Evolutionary conservation across 2,113 vertebrate genomes (phyloP).

Genomic region (Calidris pugnax): DNA sequence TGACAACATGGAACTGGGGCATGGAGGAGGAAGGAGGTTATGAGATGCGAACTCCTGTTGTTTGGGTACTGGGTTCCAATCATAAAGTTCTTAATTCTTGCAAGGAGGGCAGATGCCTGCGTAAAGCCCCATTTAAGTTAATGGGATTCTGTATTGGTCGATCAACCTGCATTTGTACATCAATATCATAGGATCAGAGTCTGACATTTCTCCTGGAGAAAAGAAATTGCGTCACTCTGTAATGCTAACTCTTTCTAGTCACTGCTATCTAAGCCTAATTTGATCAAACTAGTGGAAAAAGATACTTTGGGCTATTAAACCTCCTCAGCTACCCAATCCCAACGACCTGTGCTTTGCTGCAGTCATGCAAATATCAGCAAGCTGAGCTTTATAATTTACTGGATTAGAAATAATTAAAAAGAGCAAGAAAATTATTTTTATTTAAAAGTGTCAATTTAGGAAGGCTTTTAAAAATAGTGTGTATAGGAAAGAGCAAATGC

Average conservation of each 20-base stretch:
- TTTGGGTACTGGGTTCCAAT: neutral
- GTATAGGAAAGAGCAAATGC: constrained; percentile 23
- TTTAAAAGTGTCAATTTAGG: constrained; percentile 9
- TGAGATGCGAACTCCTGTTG: neutral
- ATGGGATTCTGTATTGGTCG: neutral
- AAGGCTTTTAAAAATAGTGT: constrained; percentile 25
- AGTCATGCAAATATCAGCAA: neutral
- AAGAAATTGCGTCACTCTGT: neutral
- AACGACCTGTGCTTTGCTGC: neutral
- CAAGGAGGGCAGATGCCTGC: neutral
- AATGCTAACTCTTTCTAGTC: neutral
- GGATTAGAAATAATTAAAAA: constrained; percentile 16
- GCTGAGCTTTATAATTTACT: neutral
- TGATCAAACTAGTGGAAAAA: neutral
- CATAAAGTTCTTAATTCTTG: neutral
- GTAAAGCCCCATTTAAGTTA: neutral
- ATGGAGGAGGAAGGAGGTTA: neutral
- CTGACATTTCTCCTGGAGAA: neutral
- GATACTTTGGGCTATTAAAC: neutral
- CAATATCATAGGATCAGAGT: neutral
- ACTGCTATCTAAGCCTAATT: neutral
- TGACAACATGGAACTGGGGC: neutral
- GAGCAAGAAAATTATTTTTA: constrained; percentile 13
- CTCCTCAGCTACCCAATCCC: neutral
- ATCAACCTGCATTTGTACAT: constrained; percentile 1